Conservation (phyloP, 2,113 vertebrate species). For the zebrafish (Danio rerio) region GRCz12tu NC_133188.1:34072001-34072500, state of each 20-base stretch:
- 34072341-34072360: conserved; percentile 42
- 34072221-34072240: conserved; percentile 63
- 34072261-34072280: conserved; percentile 80
- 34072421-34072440: conserved; percentile 36
- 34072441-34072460: conserved; percentile 53
- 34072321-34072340: conserved; percentile 50
- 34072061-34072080: conserved; percentile 77
- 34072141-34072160: conserved; percentile 42
- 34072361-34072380: not conserved
- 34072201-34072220: conserved; percentile 67
- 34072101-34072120: conserved; percentile 69
- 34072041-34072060: conserved; percentile 77
- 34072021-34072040: conserved; percentile 73
- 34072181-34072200: conserved; percentile 33
- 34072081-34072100: conserved; percentile 67
- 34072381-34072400: not conserved
- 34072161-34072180: conserved; percentile 29
- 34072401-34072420: conserved; percentile 18
- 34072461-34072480: conserved; percentile 26
- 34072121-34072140: conserved; percentile 68
- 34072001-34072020: conserved; percentile 78
- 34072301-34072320: conserved; percentile 32
- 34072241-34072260: conserved; percentile 70
- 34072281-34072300: conserved; percentile 67
- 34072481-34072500: conserved; percentile 41